Evolutionary conservation across 2,797 vertebrate species (phyloP).

Genomic region (Mallotus villosus): DNA sequence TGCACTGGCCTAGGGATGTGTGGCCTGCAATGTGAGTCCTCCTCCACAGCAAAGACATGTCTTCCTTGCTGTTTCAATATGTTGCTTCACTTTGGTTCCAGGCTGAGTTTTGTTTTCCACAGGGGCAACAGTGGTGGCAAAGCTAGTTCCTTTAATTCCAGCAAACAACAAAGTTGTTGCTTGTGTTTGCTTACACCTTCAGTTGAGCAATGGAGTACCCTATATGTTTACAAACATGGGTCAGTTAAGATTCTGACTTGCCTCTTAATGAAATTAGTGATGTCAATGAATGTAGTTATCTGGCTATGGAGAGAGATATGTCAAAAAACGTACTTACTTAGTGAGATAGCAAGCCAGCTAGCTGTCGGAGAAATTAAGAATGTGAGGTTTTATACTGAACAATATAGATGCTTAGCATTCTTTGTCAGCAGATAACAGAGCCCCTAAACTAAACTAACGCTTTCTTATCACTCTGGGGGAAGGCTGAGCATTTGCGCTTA

Average conservation of each 20-base stretch:
- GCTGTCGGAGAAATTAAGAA: no score
- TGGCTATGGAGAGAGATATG: background rate
- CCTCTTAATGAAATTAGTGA: conserved; percentile 24
- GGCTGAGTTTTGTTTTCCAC: background rate
- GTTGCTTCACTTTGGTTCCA: background rate
- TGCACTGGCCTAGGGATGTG: no score
- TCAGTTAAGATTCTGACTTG: conserved; percentile 28
- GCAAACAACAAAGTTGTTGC: no score
- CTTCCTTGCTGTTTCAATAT: background rate
- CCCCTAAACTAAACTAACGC: no score
- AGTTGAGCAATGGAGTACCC: no score
- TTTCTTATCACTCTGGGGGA: no score
- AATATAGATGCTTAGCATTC: no score
- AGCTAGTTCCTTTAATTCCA: conserved; percentile 11
- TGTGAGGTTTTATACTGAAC: no score
- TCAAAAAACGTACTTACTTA: no score
- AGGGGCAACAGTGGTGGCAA: conserved; percentile 7
- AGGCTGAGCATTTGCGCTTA: no score
- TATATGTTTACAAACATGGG: conserved; percentile 4
- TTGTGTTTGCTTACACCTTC: conserved; percentile 9
- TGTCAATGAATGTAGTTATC: conserved; percentile 25
- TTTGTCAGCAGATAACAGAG: no score
- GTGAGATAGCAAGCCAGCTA: no score
- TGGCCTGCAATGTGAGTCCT: conserved; percentile 16
- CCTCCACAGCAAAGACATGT: conserved; percentile 22